Percentiles rank a stretch among this genome's conserved stretches.
phyloP scores from a whole-genome alignment of 1,140 invertebrate genomes.

The Vollenhovia emeryi region DNA sequence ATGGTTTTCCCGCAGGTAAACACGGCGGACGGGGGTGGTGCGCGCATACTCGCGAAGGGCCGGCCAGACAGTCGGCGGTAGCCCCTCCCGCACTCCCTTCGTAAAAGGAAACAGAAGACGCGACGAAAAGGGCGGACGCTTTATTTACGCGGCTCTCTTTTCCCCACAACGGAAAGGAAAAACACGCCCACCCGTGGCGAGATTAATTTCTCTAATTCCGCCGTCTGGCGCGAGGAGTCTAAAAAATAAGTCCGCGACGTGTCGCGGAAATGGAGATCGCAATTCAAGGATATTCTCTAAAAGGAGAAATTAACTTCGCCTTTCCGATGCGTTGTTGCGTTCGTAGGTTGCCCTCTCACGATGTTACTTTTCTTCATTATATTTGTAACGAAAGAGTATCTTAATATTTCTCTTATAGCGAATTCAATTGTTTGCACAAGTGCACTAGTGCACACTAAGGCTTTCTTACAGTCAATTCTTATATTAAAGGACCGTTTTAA shows the following conservation, averaged over 20 bases:
- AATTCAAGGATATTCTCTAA: background rate
- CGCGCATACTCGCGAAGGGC: slow-evolving; percentile 1
- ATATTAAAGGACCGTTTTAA: too few relatives aligned
- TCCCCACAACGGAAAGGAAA: background rate
- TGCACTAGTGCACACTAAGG: too few relatives aligned
- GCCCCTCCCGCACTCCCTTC: background rate
- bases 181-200: background rate
- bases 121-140: slow-evolving; percentile 16
- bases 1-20: slow-evolving; percentile 76
- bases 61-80: background rate
- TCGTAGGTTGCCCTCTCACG: background rate
- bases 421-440: too few relatives aligned
- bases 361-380: slow-evolving; percentile 20
- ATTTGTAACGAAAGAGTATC: background rate
- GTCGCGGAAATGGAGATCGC: slow-evolving; percentile 3
- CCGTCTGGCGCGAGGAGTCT: background rate
- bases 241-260: slow-evolving; percentile 16
- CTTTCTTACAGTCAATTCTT: too few relatives aligned
- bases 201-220: slow-evolving; percentile 55
- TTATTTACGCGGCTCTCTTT: slow-evolving; percentile 59
- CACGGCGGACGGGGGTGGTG: slow-evolving; percentile 58
- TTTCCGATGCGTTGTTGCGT: background rate
- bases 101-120: background rate
- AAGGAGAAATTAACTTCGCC: background rate
- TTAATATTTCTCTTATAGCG: background rate